These are phyloP conservation scores for Vidua chalybeata DNA, from an alignment of 2,113 vertebrate genomes.

Conservation along the genomic window DNA sequence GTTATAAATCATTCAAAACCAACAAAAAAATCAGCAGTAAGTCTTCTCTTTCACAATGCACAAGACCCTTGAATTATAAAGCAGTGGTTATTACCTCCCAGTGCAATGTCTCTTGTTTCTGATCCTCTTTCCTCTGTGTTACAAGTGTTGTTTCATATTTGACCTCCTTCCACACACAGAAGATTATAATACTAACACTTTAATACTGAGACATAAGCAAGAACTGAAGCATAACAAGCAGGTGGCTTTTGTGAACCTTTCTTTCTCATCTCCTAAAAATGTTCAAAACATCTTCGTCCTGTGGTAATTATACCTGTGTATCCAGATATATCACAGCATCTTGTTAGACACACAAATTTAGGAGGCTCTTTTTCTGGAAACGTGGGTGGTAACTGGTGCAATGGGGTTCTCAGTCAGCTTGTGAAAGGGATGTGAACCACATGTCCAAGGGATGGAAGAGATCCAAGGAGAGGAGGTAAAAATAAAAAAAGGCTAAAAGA, in stretches of 20 bases:
- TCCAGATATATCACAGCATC: not conserved
- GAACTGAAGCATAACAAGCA: not conserved
- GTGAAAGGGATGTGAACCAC: slow-evolving; percentile 23
- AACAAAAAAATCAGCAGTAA: slow-evolving; percentile 76
- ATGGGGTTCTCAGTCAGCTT: not conserved
- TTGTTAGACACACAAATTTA: slow-evolving; percentile 16
- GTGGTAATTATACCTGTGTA: slow-evolving; percentile 9
- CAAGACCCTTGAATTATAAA: slow-evolving; percentile 64
- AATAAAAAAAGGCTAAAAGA: slow-evolving; percentile 5
- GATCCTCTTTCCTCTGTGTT: slow-evolving; percentile 4
- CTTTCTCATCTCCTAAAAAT: not conserved
- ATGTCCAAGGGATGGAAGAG: slow-evolving; percentile 4
- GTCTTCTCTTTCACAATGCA: slow-evolving; percentile 68
- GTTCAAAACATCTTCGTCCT: not conserved
- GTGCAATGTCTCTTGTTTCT: slow-evolving; percentile 37
- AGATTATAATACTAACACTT: slow-evolving; percentile 7
- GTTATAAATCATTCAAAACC: slow-evolving; percentile 82
- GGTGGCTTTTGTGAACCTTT: not conserved
- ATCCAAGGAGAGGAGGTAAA: slow-evolving; percentile 8
- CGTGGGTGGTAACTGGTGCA: not conserved
- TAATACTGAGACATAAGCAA: slow-evolving; percentile 12
- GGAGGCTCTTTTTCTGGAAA: slow-evolving; percentile 31
- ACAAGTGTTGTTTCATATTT: not conserved
- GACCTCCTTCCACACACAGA: slow-evolving; percentile 32
- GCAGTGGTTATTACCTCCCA: slow-evolving; percentile 58